Percentiles rank a stretch among this genome's conserved stretches.
Conservation (phyloP, 2,113 vertebrate species). For the Corythaeola cristata region DNA sequence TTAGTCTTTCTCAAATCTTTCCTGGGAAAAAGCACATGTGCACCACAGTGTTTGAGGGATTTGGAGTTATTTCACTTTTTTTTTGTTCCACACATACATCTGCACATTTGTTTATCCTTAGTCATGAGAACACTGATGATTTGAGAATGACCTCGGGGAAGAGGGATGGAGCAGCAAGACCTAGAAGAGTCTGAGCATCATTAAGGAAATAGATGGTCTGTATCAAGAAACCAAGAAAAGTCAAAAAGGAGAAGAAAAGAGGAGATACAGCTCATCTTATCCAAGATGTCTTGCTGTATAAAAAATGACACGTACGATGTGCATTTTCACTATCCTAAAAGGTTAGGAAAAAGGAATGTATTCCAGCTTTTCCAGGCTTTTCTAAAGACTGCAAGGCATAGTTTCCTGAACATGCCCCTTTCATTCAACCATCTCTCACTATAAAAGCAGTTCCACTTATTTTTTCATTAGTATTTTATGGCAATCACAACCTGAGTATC, state of each 20-base stretch:
- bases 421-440: not conserved
- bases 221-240: not conserved
- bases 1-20: not conserved
- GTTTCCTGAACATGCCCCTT: not conserved
- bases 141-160: not conserved
- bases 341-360: not conserved
- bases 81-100: not conserved
- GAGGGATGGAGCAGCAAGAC: not conserved
- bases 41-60: not conserved
- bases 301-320: not conserved
- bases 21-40: not conserved
- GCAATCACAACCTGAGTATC: not conserved
- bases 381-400: not conserved
- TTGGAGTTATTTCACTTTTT: not conserved
- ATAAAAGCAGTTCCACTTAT: not conserved
- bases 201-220: not conserved
- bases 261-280: not conserved
- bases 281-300: not conserved
- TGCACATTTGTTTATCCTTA: constrained; percentile 27
- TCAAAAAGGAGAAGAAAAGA: not conserved
- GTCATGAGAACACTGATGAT: constrained; percentile 16
- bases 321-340: not conserved
- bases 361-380: not conserved
- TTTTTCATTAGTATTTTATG: not conserved
- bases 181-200: not conserved